Evolutionary conservation across 2,888 invertebrate genomes (phyloP).

Genomic region (Phrixothrix hirtus): DNA sequence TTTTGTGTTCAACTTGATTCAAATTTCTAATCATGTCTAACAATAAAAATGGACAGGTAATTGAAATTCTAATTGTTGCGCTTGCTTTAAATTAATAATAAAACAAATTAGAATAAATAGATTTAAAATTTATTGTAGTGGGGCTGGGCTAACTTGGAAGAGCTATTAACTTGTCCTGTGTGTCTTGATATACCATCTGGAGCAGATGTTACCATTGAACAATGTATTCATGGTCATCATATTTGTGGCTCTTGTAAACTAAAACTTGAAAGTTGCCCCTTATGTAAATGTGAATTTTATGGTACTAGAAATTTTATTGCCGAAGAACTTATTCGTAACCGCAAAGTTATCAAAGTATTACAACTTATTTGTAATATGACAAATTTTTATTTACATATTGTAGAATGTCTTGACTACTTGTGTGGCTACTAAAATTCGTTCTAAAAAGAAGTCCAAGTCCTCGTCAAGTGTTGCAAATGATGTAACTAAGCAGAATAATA

Average conservation of each 20-base stretch:
- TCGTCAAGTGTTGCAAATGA: conserved; percentile 4
- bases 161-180: conserved; percentile 63
- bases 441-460: no score
- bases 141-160: conserved; percentile 53
- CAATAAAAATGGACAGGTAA: no score
- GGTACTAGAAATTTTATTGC: conserved; percentile 62
- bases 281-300: conserved; percentile 59
- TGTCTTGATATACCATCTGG: conserved; percentile 59
- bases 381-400: no score
- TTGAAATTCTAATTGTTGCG: no score
- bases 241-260: conserved; percentile 60
- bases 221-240: conserved; percentile 63
- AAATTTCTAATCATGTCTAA: no score
- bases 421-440: no score
- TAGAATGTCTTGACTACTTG: not conserved
- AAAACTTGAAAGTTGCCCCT: conserved; percentile 59
- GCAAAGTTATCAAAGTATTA: conserved; percentile 48
- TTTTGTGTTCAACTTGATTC: not conserved
- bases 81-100: no score
- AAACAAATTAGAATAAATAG: not conserved
- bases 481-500: no score
- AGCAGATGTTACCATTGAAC: conserved; percentile 53
- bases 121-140: conserved; percentile 12
- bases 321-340: conserved; percentile 60
- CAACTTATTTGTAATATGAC: not conserved